phyloP scores from a whole-genome alignment of 2,113 vertebrate genomes.

The Rhombomys opimus region DNA sequence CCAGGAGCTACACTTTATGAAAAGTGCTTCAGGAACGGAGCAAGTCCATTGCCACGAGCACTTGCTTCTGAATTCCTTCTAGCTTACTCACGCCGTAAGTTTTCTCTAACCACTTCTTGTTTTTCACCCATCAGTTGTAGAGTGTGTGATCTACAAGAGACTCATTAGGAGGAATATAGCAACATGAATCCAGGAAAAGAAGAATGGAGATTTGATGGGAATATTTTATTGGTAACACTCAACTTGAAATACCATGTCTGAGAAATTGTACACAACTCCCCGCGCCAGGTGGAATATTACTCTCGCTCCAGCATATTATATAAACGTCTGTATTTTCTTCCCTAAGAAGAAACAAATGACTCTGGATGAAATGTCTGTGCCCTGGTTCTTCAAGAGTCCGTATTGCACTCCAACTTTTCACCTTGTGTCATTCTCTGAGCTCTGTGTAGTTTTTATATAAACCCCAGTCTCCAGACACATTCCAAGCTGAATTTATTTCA shows the following conservation, averaged over 20 bases:
- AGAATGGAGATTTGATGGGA: constrained; percentile 28
- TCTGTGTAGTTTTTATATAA: constrained; percentile 77
- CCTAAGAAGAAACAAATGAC: constrained; percentile 32
- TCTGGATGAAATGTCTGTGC: constrained; percentile 10
- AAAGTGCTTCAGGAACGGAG: not conserved
- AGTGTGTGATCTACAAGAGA: not conserved
- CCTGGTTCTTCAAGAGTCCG: constrained; percentile 41
- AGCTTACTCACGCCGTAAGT: not conserved
- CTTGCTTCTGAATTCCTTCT: not conserved
- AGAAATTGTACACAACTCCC: not conserved
- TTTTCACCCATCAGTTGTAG: not conserved
- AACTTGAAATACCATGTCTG: constrained; percentile 41
- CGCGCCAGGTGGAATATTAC: not conserved
- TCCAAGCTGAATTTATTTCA: constrained; percentile 80
- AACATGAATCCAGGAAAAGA: not conserved
- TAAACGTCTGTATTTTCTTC: constrained; percentile 37
- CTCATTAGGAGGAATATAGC: not conserved
- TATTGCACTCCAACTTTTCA: constrained; percentile 64
- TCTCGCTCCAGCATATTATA: not conserved
- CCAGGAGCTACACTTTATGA: not conserved
- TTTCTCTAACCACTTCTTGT: constrained; percentile 32
- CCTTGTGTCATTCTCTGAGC: constrained; percentile 67
- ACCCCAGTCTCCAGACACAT: constrained; percentile 77
- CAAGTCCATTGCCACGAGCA: not conserved
- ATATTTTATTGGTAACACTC: constrained; percentile 39